A percentile compares a stretch with the other conserved stretches of the same genome.
Evolutionary conservation across 2,797 vertebrate species (phyloP).

Genomic region (Anolis apletophallus): DNA sequence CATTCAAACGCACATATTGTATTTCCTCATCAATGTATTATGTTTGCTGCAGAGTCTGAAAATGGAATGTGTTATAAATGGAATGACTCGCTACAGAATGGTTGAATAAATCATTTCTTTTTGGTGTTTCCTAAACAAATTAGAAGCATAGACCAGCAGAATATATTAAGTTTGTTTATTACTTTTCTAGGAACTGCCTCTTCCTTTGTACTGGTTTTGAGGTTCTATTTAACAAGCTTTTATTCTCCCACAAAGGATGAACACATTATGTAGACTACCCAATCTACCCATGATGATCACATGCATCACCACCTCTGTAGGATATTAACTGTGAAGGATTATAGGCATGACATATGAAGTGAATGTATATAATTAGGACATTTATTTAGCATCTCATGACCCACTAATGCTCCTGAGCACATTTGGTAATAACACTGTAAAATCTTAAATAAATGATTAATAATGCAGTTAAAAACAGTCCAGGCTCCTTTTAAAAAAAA

Average conservation of each 20-base stretch:
- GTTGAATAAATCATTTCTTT: background rate
- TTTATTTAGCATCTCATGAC: no score
- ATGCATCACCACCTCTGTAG: background rate
- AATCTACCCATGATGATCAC: background rate
- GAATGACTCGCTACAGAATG: background rate
- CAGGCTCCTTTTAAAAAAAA: no score
- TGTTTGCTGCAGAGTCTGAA: no score
- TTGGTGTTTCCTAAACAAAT: background rate
- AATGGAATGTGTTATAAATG: background rate
- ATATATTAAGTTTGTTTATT: background rate
- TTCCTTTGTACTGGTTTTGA: background rate
- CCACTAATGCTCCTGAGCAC: no score
- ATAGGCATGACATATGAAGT: background rate
- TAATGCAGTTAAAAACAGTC: no score
- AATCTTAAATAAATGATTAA: no score
- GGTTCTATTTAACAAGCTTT: background rate
- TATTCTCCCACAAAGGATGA: background rate
- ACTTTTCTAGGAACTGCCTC: background rate
- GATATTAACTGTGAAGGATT: background rate
- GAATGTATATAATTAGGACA: no score
- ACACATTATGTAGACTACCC: background rate
- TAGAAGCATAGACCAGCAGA: background rate
- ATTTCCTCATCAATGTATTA: background rate
- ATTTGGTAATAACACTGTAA: no score
- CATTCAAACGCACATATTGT: background rate